Evolutionary conservation across 2,888 invertebrate genomes (phyloP).

Genomic region (Cylloceria caligata): DNA sequence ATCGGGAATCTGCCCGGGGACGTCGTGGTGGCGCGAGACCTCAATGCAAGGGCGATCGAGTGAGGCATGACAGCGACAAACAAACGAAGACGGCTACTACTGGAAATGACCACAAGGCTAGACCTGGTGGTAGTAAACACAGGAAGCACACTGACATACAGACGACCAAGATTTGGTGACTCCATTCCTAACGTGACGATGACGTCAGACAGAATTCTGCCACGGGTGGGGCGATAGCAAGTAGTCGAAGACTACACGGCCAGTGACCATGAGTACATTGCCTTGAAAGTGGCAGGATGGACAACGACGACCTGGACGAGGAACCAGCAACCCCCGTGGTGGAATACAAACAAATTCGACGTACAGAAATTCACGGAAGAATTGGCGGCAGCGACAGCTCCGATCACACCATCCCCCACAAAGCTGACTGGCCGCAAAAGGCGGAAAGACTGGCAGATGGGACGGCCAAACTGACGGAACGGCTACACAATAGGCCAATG

Average conservation of each 20-base stretch:
- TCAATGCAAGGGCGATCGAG: too few relatives aligned
- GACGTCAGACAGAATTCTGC: too few relatives aligned
- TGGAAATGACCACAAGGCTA: too few relatives aligned
- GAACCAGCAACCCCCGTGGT: slow-evolving; percentile 33
- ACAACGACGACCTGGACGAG: slow-evolving; percentile 12
- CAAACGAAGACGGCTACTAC: too few relatives aligned
- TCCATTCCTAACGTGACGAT: slow-evolving; percentile 55
- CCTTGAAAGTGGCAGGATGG: slow-evolving; percentile 11
- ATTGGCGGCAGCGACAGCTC: too few relatives aligned
- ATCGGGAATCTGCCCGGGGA: slow-evolving; percentile 56
- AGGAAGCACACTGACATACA: too few relatives aligned
- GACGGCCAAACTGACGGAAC: too few relatives aligned
- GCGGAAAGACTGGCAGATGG: too few relatives aligned
- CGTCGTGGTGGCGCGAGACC: slow-evolving; percentile 60
- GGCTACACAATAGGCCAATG: slow-evolving; percentile 46
- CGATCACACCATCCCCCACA: slow-evolving; percentile 27
- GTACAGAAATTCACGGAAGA: too few relatives aligned
- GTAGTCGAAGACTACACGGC: slow-evolving; percentile 62
- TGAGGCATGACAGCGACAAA: too few relatives aligned
- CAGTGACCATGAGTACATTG: slow-evolving; percentile 67
- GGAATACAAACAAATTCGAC: too few relatives aligned
- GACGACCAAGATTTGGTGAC: slow-evolving; percentile 56
- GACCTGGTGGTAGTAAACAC: too few relatives aligned
- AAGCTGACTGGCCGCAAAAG: slow-evolving; percentile 38
- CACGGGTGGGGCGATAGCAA: slow-evolving; percentile 42